phyloP scores from a whole-genome alignment of 2,113 vertebrate genomes.

The Diglossa brunneiventris region DNA sequence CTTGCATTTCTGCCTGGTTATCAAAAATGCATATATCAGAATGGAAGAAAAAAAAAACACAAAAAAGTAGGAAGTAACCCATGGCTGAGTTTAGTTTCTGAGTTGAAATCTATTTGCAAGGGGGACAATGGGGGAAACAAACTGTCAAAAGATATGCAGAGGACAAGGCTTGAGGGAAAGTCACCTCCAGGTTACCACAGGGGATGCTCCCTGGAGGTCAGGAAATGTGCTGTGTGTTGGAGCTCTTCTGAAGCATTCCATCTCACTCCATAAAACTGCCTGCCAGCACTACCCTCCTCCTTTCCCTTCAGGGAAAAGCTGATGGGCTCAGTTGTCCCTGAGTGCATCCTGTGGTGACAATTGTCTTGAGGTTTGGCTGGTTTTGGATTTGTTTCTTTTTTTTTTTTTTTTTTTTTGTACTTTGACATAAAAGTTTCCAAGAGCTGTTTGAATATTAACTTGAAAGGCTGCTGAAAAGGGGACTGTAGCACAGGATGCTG shows the following conservation, averaged over 20 bases:
- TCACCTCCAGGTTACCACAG: accelerated
- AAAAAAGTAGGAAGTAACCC: background rate
- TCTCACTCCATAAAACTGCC: constrained; percentile 7
- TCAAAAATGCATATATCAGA: background rate
- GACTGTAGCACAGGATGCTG: background rate
- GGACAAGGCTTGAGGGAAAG: background rate
- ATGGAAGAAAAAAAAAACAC: background rate
- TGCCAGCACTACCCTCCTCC: background rate
- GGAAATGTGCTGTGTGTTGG: background rate
- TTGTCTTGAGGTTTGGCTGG: background rate
- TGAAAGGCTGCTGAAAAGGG: background rate
- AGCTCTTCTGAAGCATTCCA: background rate
- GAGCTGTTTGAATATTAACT: background rate
- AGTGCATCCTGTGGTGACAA: background rate
- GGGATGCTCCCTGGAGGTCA: background rate
- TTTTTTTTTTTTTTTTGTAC: background rate
- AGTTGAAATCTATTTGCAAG: background rate
- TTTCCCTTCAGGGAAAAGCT: background rate
- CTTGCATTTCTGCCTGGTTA: background rate
- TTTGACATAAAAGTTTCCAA: background rate
- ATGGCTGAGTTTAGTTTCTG: background rate
- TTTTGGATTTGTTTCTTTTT: background rate
- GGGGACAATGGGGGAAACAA: background rate
- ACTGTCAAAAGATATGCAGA: background rate
- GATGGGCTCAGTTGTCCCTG: background rate